phyloP scores from a whole-genome alignment of 2,888 invertebrate species.

The Hylaea fasciaria region DNA sequence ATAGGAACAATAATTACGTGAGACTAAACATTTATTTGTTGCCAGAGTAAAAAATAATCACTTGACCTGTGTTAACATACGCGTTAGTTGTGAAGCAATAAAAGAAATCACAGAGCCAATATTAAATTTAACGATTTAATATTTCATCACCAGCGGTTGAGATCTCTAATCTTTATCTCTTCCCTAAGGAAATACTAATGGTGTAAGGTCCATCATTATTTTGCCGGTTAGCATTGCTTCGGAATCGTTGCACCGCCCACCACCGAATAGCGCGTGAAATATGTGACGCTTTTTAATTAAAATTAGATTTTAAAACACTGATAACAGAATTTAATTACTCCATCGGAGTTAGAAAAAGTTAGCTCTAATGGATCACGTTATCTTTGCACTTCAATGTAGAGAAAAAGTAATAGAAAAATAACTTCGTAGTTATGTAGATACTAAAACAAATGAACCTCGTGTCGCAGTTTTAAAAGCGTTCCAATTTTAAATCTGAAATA shows the following conservation, averaged over 20 bases:
- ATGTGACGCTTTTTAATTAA: slow-evolving; percentile 84
- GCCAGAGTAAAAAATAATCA: slow-evolving; percentile 71
- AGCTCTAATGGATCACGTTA: slow-evolving; percentile 19
- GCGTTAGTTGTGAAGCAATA: slow-evolving; percentile 80
- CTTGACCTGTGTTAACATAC: slow-evolving; percentile 72
- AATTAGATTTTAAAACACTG: slow-evolving; percentile 77
- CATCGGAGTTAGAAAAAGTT: slow-evolving; percentile 62
- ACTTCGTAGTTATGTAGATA: background rate
- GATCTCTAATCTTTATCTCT: slow-evolving; percentile 56
- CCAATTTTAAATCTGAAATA: slow-evolving; percentile 23
- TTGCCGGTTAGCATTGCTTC: slow-evolving; percentile 60
- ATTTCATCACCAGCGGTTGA: slow-evolving; percentile 67
- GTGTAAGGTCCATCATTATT: slow-evolving; percentile 56
- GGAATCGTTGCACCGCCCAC: slow-evolving; percentile 76
- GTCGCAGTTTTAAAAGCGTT: background rate
- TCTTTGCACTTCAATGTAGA: slow-evolving; percentile 5
- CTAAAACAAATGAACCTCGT: slow-evolving; percentile 2
- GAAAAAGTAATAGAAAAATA: slow-evolving; percentile 2
- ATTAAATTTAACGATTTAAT: slow-evolving; percentile 84
- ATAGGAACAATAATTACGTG: slow-evolving; percentile 75
- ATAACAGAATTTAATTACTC: slow-evolving; percentile 80
- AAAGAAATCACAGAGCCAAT: slow-evolving; percentile 78
- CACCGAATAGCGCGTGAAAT: slow-evolving; percentile 80
- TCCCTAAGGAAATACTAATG: slow-evolving; percentile 48
- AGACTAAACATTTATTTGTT: slow-evolving; percentile 79